Conservation (phyloP, 2,888 invertebrate genomes). For the Melinaea menophilus region DNA sequence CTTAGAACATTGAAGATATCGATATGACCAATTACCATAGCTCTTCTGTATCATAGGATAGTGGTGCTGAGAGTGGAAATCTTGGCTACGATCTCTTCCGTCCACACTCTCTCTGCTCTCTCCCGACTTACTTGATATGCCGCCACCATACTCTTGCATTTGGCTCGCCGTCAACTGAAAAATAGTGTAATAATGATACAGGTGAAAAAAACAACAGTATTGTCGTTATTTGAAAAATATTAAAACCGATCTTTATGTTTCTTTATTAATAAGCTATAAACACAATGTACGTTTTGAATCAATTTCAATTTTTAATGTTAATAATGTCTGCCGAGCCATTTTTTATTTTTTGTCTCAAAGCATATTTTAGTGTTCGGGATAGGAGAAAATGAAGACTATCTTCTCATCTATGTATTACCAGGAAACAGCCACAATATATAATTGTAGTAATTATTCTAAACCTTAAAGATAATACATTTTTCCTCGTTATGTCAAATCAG, state of each 20-base stretch:
- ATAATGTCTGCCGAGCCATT: too few relatives aligned
- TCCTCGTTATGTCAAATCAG: neutral
- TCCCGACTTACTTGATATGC: slow-evolving; percentile 57
- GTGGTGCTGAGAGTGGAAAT: slow-evolving; percentile 48
- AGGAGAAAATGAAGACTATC: too few relatives aligned
- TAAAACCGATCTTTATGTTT: too few relatives aligned
- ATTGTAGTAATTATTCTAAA: neutral
- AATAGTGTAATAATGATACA: neutral
- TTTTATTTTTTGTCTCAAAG: too few relatives aligned
- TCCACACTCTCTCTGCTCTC: slow-evolving; percentile 54
- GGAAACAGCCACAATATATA: neutral
- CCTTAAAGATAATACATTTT: neutral
- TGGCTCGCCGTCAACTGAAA: slow-evolving; percentile 42
- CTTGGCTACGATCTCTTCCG: slow-evolving; percentile 48
- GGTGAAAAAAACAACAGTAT: neutral
- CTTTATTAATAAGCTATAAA: too few relatives aligned
- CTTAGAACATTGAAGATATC: neutral
- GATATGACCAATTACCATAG: slow-evolving; percentile 48
- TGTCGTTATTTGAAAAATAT: too few relatives aligned
- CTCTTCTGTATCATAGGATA: slow-evolving; percentile 60
- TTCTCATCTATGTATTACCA: too few relatives aligned
- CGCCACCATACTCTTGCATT: slow-evolving; percentile 74
- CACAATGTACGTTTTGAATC: too few relatives aligned
- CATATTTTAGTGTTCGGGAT: too few relatives aligned
- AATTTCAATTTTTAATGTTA: too few relatives aligned